Evolutionary conservation across 2,113 vertebrate species (phyloP).

Genomic region (Dinomys branickii): DNA sequence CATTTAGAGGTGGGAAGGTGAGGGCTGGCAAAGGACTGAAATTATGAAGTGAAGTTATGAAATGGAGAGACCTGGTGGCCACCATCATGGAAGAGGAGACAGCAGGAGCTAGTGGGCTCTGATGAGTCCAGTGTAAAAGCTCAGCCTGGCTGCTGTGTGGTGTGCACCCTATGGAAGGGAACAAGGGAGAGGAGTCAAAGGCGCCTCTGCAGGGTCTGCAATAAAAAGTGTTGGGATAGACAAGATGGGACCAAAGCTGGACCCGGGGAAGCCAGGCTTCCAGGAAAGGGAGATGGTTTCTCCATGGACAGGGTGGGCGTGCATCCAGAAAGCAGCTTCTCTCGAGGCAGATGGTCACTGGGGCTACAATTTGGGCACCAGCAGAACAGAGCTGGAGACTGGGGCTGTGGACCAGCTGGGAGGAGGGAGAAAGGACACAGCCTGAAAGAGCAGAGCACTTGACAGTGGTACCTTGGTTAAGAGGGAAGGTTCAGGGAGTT

Average conservation of each 20-base stretch:
- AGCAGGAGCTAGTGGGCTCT: background rate
- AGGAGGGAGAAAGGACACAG: background rate
- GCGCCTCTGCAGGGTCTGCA: accelerated
- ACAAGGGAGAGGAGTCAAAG: background rate
- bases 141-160: background rate
- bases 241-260: background rate
- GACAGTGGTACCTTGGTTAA: background rate
- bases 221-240: background rate
- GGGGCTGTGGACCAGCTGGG: background rate
- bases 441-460: background rate
- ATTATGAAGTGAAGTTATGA: too few relatives aligned
- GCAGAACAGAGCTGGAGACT: background rate
- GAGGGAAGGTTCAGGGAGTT: background rate
- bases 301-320: background rate
- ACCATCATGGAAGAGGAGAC: background rate
- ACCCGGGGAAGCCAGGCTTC: background rate
- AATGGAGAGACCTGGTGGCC: background rate
- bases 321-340: background rate
- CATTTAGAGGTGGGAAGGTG: background rate
- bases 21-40: background rate
- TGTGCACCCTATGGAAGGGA: background rate
- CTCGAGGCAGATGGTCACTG: accelerated
- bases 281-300: background rate
- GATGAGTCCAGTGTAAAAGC: background rate
- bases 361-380: background rate